Conservation (phyloP, 2,113 vertebrate genomes). For the Hyperopisus bebe region DNA sequence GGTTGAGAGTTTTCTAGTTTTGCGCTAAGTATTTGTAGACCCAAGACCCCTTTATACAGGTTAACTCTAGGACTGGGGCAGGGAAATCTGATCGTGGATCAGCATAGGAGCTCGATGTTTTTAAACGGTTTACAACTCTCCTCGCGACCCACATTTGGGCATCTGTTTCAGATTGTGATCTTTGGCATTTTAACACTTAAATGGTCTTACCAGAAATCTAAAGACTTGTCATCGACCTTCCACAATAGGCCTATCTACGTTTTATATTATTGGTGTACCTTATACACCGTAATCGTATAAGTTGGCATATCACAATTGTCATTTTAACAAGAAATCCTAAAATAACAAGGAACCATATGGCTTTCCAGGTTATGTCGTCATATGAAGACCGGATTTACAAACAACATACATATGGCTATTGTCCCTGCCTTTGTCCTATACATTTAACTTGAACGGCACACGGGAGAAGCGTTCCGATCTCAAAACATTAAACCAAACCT, state of each 20-base stretch:
- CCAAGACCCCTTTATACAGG: too few relatives aligned
- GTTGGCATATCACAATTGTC: not conserved
- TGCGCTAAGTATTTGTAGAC: too few relatives aligned
- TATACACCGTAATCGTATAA: not conserved
- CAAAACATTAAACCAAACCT: not conserved
- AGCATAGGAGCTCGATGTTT: too few relatives aligned
- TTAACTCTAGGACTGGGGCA: too few relatives aligned
- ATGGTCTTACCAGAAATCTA: not conserved
- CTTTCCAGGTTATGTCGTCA: not conserved
- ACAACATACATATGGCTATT: not conserved
- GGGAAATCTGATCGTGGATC: too few relatives aligned
- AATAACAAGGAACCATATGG: not conserved
- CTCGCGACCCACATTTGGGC: too few relatives aligned
- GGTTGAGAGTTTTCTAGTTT: too few relatives aligned
- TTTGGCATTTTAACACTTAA: slow-evolving; percentile 21
- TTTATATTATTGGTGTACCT: not conserved
- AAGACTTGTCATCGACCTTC: not conserved
- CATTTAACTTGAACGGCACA: slow-evolving; percentile 14
- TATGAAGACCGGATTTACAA: not conserved
- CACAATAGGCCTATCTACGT: not conserved
- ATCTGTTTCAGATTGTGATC: not conserved
- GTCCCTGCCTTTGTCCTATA: not conserved
- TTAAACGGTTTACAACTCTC: too few relatives aligned
- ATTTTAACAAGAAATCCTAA: not conserved
- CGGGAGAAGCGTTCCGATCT: not conserved